Conservation (phyloP, 2,888 invertebrate species). For the Agonopterix heracliana region DNA sequence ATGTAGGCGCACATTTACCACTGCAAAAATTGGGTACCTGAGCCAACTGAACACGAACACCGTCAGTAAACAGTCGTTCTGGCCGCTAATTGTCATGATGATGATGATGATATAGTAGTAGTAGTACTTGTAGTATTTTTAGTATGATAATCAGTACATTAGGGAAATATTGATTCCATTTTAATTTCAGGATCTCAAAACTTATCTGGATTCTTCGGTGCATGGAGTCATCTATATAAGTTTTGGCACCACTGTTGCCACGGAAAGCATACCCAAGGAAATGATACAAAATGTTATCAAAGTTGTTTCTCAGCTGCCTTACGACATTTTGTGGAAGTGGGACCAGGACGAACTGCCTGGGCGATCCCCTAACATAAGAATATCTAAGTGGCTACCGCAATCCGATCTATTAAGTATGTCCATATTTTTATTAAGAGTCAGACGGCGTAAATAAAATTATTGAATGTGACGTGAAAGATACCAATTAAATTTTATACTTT, state of each 20-base stretch:
- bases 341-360: conserved; percentile 24
- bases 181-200: not conserved
- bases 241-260: not conserved
- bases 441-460: no score
- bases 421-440: not conserved
- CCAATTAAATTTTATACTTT: no score
- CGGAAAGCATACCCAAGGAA: conserved; percentile 10
- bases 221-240: not conserved
- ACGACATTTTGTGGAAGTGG: conserved; percentile 22
- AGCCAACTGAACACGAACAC: no score
- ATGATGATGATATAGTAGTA: no score
- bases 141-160: not conserved
- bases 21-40: no score
- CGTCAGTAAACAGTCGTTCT: no score
- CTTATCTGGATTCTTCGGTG: not conserved
- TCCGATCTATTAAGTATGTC: conserved; percentile 29
- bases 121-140: no score
- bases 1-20: no score
- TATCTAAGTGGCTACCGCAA: conserved; percentile 39
- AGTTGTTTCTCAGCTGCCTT: conserved; percentile 49
- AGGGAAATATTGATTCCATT: not conserved
- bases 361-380: conserved; percentile 41
- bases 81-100: no score
- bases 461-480: no score
- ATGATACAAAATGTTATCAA: conserved; percentile 27